Evolutionary conservation across 2,888 invertebrate species (phyloP).

Genomic region (Ptychoptera albimana): DNA sequence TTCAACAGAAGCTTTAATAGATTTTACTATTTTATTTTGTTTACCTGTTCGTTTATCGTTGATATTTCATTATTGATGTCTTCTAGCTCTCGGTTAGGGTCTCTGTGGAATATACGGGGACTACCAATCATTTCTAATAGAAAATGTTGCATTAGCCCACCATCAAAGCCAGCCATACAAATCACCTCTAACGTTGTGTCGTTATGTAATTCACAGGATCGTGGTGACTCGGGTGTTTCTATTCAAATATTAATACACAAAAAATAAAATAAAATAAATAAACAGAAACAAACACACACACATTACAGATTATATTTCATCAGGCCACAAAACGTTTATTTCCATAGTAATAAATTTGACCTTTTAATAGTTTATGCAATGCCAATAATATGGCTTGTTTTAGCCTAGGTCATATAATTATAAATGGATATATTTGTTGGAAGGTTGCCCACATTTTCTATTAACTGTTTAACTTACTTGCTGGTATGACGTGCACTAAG

Average conservation of each 20-base stretch:
- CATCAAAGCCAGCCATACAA: constrained; percentile 65
- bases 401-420: constrained; percentile 7
- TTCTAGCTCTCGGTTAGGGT: constrained; percentile 26
- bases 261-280: too few species aligned
- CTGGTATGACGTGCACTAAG: constrained; percentile 63
- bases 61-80: constrained; percentile 40
- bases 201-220: constrained; percentile 54
- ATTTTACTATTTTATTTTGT: background rate
- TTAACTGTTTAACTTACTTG: constrained; percentile 40
- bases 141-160: constrained; percentile 68
- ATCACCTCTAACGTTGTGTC: constrained; percentile 48
- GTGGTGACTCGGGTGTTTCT: constrained; percentile 65
- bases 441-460: background rate
- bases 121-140: constrained; percentile 57
- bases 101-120: constrained; percentile 36
- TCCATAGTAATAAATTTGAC: too few species aligned
- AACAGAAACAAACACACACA: too few species aligned
- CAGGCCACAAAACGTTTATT: too few species aligned
- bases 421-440: background rate
- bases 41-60: constrained; percentile 49
- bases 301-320: too few species aligned
- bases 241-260: constrained; percentile 15
- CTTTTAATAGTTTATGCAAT: too few species aligned
- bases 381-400: too few species aligned
- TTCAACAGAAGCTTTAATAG: background rate